phyloP scores from a whole-genome alignment of 2,888 invertebrate species.

The Hybos culiciformis region DNA sequence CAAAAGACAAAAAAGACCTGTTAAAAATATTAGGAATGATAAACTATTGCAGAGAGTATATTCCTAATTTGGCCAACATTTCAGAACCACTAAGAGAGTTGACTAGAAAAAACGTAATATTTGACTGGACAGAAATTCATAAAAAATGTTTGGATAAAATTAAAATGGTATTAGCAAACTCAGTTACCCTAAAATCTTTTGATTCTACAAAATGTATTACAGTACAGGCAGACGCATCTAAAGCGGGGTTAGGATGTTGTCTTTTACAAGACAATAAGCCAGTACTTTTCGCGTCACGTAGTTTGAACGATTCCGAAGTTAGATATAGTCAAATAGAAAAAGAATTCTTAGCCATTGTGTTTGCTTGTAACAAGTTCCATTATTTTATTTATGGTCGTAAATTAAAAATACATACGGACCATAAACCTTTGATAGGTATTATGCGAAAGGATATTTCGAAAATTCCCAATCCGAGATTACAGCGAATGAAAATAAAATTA shows the following conservation, averaged over 20 bases:
- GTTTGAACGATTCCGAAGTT: slow-evolving; percentile 10
- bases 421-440: slow-evolving; percentile 12
- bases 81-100: slow-evolving; percentile 11
- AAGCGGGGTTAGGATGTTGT: slow-evolving; percentile 12
- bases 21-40: slow-evolving; percentile 12
- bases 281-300: slow-evolving; percentile 11
- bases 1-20: slow-evolving; percentile 9
- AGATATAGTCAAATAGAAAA: slow-evolving; percentile 15
- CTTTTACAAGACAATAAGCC: slow-evolving; percentile 13
- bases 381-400: slow-evolving; percentile 13
- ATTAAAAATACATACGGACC: slow-evolving; percentile 11
- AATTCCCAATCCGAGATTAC: slow-evolving; percentile 10
- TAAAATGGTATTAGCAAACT: slow-evolving; percentile 9
- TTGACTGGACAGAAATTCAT: slow-evolving; percentile 8
- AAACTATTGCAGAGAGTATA: slow-evolving; percentile 12
- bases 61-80: slow-evolving; percentile 11
- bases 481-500: slow-evolving; percentile 13
- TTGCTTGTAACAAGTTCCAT: slow-evolving; percentile 13
- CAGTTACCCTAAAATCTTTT: slow-evolving; percentile 7
- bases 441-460: slow-evolving; percentile 11
- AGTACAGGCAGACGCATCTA: slow-evolving; percentile 13
- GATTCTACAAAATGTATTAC: slow-evolving; percentile 10
- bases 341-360: slow-evolving; percentile 14
- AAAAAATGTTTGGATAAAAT: slow-evolving; percentile 6
- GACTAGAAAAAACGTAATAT: slow-evolving; percentile 10